phyloP scores from a whole-genome alignment of 1,140 invertebrate genomes.

The Aphis craccivora region DNA sequence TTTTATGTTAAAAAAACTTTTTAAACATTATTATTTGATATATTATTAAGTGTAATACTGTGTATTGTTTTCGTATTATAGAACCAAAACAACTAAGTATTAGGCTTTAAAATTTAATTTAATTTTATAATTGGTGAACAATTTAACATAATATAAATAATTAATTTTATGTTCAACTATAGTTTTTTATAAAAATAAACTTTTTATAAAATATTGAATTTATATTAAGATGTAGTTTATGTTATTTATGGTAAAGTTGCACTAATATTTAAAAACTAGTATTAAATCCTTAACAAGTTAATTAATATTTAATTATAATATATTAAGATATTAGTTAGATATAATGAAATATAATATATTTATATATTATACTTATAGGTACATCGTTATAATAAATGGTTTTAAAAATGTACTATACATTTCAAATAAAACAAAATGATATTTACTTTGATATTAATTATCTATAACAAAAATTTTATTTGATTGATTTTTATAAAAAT shows the following conservation, averaged over 20 bases:
- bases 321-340: not conserved
- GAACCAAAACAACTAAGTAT: not conserved
- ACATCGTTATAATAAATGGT: not conserved
- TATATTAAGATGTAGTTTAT: not conserved
- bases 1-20: not conserved
- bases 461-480: not conserved
- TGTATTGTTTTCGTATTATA: slow-evolving; percentile 7
- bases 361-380: no score
- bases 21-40: not conserved
- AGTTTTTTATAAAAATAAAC: not conserved
- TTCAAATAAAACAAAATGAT: not conserved
- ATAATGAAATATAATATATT: no score
- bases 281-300: no score
- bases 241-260: not conserved
- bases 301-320: not conserved
- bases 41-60: not conserved
- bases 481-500: not conserved
- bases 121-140: not conserved
- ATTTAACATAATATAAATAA: not conserved
- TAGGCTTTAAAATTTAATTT: not conserved
- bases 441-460: not conserved
- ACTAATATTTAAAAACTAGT: no score
- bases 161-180: not conserved
- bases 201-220: not conserved
- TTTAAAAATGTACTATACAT: not conserved